Percentiles rank a stretch among this genome's conserved stretches.
Conservation (phyloP, 2,888 invertebrate species). For the Priocnemis perturbator region DNA sequence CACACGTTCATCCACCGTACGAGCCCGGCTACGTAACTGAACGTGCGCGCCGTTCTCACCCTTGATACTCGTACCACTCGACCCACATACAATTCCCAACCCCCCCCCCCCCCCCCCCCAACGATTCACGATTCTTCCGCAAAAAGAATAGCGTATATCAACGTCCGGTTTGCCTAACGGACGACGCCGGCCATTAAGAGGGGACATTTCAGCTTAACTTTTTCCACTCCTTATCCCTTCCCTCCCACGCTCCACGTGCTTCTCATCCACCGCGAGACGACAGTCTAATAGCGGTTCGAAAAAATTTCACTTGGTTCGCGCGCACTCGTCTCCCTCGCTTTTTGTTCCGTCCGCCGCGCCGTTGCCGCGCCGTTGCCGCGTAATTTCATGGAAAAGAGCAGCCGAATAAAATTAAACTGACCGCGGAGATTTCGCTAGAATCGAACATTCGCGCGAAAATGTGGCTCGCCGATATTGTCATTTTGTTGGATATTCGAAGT, state of each 20-base stretch:
- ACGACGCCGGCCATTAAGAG: conserved; percentile 32
- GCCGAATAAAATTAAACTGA: background rate
- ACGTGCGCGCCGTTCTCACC: conserved; percentile 14
- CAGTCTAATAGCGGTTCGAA: background rate
- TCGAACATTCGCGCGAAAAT: background rate
- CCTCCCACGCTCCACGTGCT: no score
- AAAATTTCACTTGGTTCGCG: background rate
- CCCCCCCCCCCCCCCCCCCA: background rate
- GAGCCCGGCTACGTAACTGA: no score
- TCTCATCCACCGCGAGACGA: no score
- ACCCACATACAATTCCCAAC: conserved; percentile 28
- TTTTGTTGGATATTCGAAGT: no score
- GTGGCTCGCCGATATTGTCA: background rate
- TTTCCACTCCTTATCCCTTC: background rate
- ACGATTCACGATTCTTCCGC: background rate
- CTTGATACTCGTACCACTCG: conserved; percentile 11
- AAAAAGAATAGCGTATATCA: conserved; percentile 45
- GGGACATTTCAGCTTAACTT: conserved; percentile 23
- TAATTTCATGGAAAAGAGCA: no score
- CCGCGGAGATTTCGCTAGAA: background rate
- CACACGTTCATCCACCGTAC: conserved; percentile 10
- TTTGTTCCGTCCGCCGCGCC: no score
- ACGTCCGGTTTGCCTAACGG: conserved; percentile 45
- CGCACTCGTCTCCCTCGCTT: no score
- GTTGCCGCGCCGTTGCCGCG: no score